A percentile compares a stretch with the other conserved stretches of the same genome.
Conservation (phyloP, 2,888 invertebrate genomes). For the Tenodera sinensis region DNA sequence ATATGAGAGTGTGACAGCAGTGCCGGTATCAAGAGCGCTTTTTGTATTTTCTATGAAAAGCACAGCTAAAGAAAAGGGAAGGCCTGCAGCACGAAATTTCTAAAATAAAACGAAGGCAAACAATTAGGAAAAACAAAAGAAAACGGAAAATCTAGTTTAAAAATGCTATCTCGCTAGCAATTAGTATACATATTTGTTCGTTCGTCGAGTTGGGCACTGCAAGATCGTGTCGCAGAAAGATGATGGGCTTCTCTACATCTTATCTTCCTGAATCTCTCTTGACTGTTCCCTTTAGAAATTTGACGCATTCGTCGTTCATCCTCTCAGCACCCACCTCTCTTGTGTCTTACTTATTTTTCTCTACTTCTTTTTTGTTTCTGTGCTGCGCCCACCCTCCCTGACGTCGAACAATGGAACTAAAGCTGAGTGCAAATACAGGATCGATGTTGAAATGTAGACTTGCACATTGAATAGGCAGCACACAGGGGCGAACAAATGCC, state of each 20-base stretch:
- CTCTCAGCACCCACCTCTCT: neutral
- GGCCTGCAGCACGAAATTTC: neutral
- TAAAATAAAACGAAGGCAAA: neutral
- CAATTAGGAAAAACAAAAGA: neutral
- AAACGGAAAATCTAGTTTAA: neutral
- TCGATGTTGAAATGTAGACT: slow-evolving; percentile 3
- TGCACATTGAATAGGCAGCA: neutral
- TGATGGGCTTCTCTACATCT: neutral
- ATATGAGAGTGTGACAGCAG: too few relatives aligned
- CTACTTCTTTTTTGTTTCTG: neutral
- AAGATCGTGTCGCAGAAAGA: neutral
- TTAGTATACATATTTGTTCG: neutral
- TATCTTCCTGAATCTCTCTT: neutral
- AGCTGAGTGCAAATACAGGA: slow-evolving; percentile 3
- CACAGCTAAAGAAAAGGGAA: too few relatives aligned
- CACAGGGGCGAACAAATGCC: neutral
- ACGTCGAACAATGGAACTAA: slow-evolving; percentile 5
- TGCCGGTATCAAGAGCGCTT: too few relatives aligned
- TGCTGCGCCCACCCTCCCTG: neutral
- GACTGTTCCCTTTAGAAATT: neutral
- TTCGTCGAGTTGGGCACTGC: neutral
- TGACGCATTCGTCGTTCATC: neutral
- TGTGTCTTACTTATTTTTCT: neutral
- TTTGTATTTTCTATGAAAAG: too few relatives aligned
- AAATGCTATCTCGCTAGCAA: neutral